A percentile compares a stretch with the other conserved stretches of the same genome.
These are phyloP conservation scores for Crematogaster levior DNA, from an alignment of 2,888 invertebrate genomes.

Conservation along the genomic window DNA sequence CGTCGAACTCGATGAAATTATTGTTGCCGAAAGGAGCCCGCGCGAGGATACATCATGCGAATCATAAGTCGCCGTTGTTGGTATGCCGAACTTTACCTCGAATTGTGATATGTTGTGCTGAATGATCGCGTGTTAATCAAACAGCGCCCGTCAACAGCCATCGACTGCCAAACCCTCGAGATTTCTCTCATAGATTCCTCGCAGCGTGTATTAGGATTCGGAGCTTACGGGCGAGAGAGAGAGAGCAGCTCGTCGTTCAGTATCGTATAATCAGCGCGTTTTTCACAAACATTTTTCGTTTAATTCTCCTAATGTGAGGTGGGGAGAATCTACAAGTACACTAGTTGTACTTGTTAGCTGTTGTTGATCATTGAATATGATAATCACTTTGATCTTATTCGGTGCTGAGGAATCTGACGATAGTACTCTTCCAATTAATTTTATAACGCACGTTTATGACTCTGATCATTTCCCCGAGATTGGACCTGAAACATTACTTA, in stretches of 20 bases:
- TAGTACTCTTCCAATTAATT: neutral
- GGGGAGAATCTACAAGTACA: neutral
- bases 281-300: neutral
- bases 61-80: slow-evolving; percentile 34
- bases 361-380: slow-evolving; percentile 35
- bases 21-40: slow-evolving; percentile 7
- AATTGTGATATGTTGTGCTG: slow-evolving; percentile 50
- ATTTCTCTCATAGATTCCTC: slow-evolving; percentile 45
- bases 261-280: slow-evolving; percentile 4
- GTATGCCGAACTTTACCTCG: slow-evolving; percentile 47
- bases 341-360: neutral
- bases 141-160: slow-evolving; percentile 48
- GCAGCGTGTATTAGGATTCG: slow-evolving; percentile 19
- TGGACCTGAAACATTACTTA: neutral
- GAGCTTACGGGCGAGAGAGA: neutral
- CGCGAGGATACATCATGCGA: slow-evolving; percentile 39
- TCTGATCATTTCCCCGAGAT: neutral
- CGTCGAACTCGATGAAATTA: neutral
- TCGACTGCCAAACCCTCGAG: slow-evolving; percentile 50
- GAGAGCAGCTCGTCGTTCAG: slow-evolving; percentile 2
- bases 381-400: slow-evolving; percentile 8
- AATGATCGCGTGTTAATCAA: slow-evolving; percentile 41
- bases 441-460: neutral
- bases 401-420: neutral
- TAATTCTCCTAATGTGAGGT: neutral